Evolutionary conservation across 2,888 invertebrate genomes (phyloP).

Genomic region (Gastracanthus pulcherrimus): DNA sequence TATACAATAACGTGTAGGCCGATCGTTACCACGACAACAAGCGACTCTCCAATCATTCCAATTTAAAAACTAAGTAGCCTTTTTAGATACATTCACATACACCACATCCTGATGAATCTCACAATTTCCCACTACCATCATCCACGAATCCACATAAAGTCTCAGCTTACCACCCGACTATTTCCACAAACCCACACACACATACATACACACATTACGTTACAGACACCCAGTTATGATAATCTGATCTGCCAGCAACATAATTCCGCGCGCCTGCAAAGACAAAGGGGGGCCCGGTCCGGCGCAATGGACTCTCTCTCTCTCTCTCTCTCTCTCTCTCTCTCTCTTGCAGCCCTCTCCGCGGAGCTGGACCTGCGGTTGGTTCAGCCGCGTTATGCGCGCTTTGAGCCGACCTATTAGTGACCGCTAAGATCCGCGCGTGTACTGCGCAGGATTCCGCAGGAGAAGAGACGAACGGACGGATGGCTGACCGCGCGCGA

Average conservation of each 20-base stretch:
- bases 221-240: background rate
- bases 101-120: too few species aligned
- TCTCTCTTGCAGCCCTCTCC: too few species aligned
- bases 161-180: background rate
- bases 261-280: background rate
- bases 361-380: background rate
- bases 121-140: too few species aligned
- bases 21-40: too few species aligned
- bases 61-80: too few species aligned
- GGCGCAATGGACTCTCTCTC: slow-evolving; percentile 18
- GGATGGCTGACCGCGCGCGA: background rate
- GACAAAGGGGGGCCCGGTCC: background rate
- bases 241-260: slow-evolving; percentile 19
- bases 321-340: too few species aligned
- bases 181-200: background rate
- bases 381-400: background rate
- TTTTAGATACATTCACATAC: too few species aligned
- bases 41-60: too few species aligned
- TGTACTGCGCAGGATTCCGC: background rate
- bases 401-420: slow-evolving; percentile 31
- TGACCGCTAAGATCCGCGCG: background rate
- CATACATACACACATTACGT: background rate
- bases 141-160: too few species aligned
- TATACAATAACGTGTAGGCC: too few species aligned
- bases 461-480: background rate